Percentiles rank a stretch among this genome's conserved stretches.
Evolutionary conservation across 2,888 invertebrate genomes (phyloP).

Genomic region (Pristionchus mayeri): DNA sequence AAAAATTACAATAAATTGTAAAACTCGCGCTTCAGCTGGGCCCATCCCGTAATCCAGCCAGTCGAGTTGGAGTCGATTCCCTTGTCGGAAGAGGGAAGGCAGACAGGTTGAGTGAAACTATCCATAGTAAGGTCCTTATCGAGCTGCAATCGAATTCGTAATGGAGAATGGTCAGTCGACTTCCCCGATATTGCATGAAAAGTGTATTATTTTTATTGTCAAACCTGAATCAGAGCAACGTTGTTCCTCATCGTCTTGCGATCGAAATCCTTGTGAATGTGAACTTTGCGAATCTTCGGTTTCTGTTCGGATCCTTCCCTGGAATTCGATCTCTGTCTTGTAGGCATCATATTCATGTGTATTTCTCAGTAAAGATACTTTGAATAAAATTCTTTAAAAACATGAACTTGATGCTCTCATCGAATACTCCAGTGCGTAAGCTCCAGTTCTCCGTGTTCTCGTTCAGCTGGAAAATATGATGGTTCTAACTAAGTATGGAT

Average conservation of each 20-base stretch:
- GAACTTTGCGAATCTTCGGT: background rate
- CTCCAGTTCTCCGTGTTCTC: slow-evolving; percentile 27
- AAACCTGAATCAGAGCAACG: background rate
- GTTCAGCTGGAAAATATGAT: background rate
- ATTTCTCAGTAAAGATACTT: too few relatives aligned
- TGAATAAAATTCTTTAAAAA: too few relatives aligned
- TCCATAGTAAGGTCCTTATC: slow-evolving; percentile 4
- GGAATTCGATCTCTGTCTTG: background rate
- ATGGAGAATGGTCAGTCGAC: too few relatives aligned
- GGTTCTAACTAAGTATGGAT: background rate
- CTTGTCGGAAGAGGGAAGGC: background rate
- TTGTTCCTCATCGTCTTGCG: slow-evolving; percentile 17
- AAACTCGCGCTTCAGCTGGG: background rate
- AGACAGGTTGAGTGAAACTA: background rate
- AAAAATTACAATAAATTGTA: background rate
- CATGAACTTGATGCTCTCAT: slow-evolving; percentile 4
- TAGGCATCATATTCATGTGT: too few relatives aligned
- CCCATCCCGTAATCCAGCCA: slow-evolving; percentile 23
- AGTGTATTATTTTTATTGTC: too few relatives aligned
- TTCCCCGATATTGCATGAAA: background rate
- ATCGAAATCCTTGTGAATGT: slow-evolving; percentile 7
- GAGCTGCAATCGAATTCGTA: too few relatives aligned
- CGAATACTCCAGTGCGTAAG: background rate
- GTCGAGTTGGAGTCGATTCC: background rate
- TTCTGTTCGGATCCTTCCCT: slow-evolving; percentile 32